Base-by-base conservation (phyloP, 2,113 vertebrate species). In the Sinosuthora webbiana region DNA sequence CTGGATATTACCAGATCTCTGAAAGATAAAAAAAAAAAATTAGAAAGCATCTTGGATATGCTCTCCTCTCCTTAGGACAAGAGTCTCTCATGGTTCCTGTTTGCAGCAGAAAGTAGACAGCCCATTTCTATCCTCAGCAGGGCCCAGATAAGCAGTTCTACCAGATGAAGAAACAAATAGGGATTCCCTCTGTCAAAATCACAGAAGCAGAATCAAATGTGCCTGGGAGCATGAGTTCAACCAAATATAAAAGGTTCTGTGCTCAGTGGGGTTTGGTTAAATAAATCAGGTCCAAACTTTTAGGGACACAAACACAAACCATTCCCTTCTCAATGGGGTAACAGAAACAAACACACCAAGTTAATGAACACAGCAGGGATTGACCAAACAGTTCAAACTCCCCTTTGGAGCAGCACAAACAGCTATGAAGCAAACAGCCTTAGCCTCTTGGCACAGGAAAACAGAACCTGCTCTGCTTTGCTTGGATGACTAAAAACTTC, bases 321-420 rank as follows among this genome's bases (percentile, higher is more conserved):
- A 47, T 90, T 95, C 83, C 41, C 57, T 93, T 95, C 96, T 87
- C 93, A 86, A 71, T 83, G 31, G 78, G 82, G 41, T 71, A 89
- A 94, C n/a, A 89, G 83, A 91, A 91, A 80, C 83, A 95, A 92
- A 86, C 47, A 92, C 33, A 89, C 28, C 64, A 90, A 93, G 91
- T 97, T 96, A 97, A 97, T 95, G 83, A 96, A 93, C 24, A 2
- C 91, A 88, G 90, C 86, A 96, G 90, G 83, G 74, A 89, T 25
- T 82, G 75, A 94, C 76, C 93, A 90, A 95, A 93, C 65, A 96
- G 74, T 53, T 89, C 90, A 89, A 88, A 92, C 44, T 91, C 67
- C 64, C 41, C 60, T 89, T 64, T 76, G 41, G 74, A 93, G 65
- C 31, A 82, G 21, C 1, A 5, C 11, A 12, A 90, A 89, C 6